phyloP scores from a whole-genome alignment of 1,140 invertebrate species.

The Drosophila saltans region DNA sequence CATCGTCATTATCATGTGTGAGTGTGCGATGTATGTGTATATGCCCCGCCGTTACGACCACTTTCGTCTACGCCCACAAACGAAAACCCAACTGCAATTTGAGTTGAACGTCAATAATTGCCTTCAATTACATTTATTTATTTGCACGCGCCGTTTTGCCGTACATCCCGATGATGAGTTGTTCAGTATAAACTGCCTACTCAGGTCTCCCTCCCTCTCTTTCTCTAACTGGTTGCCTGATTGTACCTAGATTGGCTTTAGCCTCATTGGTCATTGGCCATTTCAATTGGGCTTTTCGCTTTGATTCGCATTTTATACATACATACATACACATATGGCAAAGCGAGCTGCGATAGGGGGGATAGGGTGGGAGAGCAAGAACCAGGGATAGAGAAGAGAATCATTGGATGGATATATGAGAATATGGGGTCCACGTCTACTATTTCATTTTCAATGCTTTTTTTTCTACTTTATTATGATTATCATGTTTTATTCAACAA shows the following conservation, averaged over 20 bases:
- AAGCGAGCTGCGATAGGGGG: too few species aligned
- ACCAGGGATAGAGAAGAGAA: neutral
- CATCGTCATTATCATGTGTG: too few species aligned
- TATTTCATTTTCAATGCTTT: slow-evolving; percentile 69
- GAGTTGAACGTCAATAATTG: slow-evolving; percentile 73
- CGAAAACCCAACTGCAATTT: slow-evolving; percentile 58
- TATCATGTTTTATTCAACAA: slow-evolving; percentile 82
- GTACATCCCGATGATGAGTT: slow-evolving; percentile 18
- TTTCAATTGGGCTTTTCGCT: slow-evolving; percentile 74
- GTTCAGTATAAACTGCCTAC: slow-evolving; percentile 7
- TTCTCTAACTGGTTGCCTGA: slow-evolving; percentile 31
- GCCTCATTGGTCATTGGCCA: slow-evolving; percentile 50
- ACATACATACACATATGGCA: too few species aligned
- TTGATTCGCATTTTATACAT: slow-evolving; percentile 69
- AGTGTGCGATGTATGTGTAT: too few species aligned
- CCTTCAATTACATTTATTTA: slow-evolving; percentile 81
- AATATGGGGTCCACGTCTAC: slow-evolving; percentile 45
- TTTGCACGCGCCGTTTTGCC: slow-evolving; percentile 57
- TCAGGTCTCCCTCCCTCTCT: too few species aligned
- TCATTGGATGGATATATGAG: neutral
- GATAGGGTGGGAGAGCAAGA: neutral
- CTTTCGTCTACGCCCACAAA: slow-evolving; percentile 4
- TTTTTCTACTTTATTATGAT: slow-evolving; percentile 73
- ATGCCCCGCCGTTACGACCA: neutral
- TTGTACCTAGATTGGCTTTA: slow-evolving; percentile 48